Conservation (phyloP, 2,113 vertebrate genomes). For the Corythornis cristatus region DNA sequence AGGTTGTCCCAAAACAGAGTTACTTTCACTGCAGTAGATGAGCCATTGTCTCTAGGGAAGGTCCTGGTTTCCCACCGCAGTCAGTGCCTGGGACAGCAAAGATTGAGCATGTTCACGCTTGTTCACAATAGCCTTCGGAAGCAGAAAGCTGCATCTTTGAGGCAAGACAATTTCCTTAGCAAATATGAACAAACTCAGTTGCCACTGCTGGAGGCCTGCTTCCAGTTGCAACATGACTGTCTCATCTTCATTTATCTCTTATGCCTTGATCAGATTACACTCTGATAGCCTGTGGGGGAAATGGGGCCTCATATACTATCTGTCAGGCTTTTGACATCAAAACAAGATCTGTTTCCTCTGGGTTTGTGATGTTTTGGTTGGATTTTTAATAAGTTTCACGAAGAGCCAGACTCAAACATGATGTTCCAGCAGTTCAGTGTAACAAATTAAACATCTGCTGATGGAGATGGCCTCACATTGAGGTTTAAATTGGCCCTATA, state of each 20-base stretch:
- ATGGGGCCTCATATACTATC: not conserved
- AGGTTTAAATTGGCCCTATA: not conserved
- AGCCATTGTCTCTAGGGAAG: not conserved
- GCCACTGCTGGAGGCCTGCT: not conserved
- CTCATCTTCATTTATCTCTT: conserved; percentile 43
- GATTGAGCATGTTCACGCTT: not conserved
- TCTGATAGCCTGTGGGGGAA: conserved; percentile 8
- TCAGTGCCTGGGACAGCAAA: not conserved
- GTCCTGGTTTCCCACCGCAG: not conserved
- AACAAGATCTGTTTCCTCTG: conserved; percentile 41
- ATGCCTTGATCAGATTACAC: conserved; percentile 17
- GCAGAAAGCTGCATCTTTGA: not conserved
- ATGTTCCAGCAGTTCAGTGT: not conserved
- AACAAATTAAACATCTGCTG: not conserved
- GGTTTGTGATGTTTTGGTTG: not conserved
- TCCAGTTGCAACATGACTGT: conserved; percentile 52
- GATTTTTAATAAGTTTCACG: conserved; percentile 8
- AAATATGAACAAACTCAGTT: not conserved
- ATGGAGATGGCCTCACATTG: not conserved
- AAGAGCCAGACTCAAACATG: not conserved
- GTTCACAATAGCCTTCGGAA: conserved; percentile 6
- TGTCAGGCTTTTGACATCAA: conserved; percentile 52
- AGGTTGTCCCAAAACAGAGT: not conserved
- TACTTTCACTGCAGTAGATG: not conserved
- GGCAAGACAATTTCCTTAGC: not conserved